Evolutionary conservation across 2,113 vertebrate genomes (phyloP), one percentile per base, ranked within the genome.

Genomic region (Trogon surrucura): DNA sequence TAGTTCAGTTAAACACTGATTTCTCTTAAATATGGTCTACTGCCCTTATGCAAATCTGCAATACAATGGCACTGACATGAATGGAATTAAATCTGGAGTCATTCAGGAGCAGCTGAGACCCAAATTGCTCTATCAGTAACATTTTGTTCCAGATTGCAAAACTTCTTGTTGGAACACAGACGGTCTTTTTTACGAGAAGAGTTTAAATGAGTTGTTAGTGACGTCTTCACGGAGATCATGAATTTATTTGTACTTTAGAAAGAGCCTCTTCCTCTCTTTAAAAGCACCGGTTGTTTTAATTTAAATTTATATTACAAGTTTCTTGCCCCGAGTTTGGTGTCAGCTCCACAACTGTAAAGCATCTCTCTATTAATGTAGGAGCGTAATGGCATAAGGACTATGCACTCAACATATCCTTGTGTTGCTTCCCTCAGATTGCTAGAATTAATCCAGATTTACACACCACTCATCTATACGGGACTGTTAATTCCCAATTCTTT

Each of bases 41-140:
- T 83, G 60, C 32, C 72, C 41, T 48, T 29, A 27, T 6, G 70
- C 16, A 72, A 86, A 74, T 53, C 61, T 41, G 70, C 51, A 81
- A 64, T 62, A 41, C 41, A 88, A 86, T 27, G 50, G 21, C 30
- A 53, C 57, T 44, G 5, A 82, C 65, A 64, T 62, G 36, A 79
- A 77, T 29, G 41, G 82, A 93, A 89, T 90, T 93, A 89, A 96
- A 56, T 94, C 95, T 97, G 95, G 93, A 97, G 88, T 85, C 96
- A 72, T 73, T 96, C 89, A 79, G 65, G 54, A 97, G 85, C 85
- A 92, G 93, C 85, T 61, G 77, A 95, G 89, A 94, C 89, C 95
- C 95, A 50, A 69, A 92, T 83, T 81, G 80, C 75, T 61, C 57
- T 51, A 84, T 80, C 66, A 65, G 80, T 79, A 89, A 86, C 91